A percentile compares a stretch with the other conserved stretches of the same genome.
Conservation (phyloP, 1,140 invertebrate species). For the Antheraea mylitta region DNA sequence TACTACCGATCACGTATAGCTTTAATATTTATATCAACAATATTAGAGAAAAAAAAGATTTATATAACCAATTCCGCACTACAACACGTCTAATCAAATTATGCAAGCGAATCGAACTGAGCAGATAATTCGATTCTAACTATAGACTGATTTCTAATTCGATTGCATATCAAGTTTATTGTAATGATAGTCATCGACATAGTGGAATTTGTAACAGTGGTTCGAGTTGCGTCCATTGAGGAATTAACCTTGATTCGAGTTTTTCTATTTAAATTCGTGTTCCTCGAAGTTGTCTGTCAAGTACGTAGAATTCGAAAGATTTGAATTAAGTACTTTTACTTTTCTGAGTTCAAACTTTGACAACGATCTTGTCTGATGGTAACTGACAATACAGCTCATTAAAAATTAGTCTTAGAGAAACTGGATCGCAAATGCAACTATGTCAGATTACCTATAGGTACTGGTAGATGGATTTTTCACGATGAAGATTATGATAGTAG, state of each 20-base stretch:
- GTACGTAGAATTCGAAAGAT: no score
- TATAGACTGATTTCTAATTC: constrained; percentile 25
- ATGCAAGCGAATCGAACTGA: constrained; percentile 19
- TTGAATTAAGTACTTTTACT: no score
- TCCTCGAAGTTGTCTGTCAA: no score
- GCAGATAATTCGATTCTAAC: constrained; percentile 5
- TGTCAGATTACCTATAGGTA: no score
- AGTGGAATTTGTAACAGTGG: background rate
- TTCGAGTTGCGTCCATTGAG: background rate
- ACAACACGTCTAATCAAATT: constrained; percentile 12
- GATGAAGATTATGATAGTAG: no score
- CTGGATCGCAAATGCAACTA: no score
- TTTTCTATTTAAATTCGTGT: no score
- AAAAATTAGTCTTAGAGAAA: no score
- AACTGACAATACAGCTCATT: no score
- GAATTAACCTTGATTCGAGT: background rate
- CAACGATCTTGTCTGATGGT: no score
- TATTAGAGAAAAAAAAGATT: background rate
- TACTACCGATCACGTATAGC: background rate
- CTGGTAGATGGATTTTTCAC: no score
- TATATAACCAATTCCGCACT: background rate
- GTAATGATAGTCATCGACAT: constrained; percentile 15
- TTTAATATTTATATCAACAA: background rate
- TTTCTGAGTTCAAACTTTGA: no score
- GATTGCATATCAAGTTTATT: constrained; percentile 19